These are phyloP conservation scores for Limnephilus marmoratus DNA, from an alignment of 2,888 invertebrate genomes.

Conservation along the genomic window DNA sequence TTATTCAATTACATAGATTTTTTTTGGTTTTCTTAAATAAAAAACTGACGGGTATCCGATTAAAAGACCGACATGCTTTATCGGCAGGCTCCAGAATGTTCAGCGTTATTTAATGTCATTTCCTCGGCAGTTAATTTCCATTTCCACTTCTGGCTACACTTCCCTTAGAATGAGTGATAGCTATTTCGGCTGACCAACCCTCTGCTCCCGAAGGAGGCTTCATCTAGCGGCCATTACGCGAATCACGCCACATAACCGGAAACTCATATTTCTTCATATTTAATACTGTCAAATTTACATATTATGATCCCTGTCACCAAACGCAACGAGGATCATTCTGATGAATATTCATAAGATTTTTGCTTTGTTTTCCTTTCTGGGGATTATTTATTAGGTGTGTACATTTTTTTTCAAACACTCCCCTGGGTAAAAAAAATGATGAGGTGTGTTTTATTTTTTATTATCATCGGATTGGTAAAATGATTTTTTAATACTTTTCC, in stretches of 20 bases:
- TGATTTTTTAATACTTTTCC: no score
- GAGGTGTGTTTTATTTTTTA: neutral
- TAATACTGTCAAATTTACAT: constrained; percentile 28
- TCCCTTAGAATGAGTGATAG: neutral
- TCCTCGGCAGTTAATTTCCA: neutral
- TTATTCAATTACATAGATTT: neutral
- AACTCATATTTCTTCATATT: constrained; percentile 35
- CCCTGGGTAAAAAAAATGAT: neutral
- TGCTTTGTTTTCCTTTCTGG: neutral
- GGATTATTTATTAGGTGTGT: neutral
- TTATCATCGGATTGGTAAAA: neutral
- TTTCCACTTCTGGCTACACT: neutral
- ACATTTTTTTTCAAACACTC: neutral
- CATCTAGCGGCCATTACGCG: neutral
- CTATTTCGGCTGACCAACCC: constrained; percentile 12
- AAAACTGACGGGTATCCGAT: neutral
- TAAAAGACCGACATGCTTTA: neutral
- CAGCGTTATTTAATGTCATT: neutral
- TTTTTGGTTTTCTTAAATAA: neutral
- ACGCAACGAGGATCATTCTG: neutral
- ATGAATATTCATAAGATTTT: neutral
- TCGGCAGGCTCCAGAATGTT: neutral
- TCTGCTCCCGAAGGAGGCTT: neutral
- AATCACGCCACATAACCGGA: constrained; percentile 15
- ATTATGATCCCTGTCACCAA: neutral